These are phyloP conservation scores for Opisthograptis luteolata DNA, from an alignment of 2,888 invertebrate genomes.

Conservation along the genomic window DNA sequence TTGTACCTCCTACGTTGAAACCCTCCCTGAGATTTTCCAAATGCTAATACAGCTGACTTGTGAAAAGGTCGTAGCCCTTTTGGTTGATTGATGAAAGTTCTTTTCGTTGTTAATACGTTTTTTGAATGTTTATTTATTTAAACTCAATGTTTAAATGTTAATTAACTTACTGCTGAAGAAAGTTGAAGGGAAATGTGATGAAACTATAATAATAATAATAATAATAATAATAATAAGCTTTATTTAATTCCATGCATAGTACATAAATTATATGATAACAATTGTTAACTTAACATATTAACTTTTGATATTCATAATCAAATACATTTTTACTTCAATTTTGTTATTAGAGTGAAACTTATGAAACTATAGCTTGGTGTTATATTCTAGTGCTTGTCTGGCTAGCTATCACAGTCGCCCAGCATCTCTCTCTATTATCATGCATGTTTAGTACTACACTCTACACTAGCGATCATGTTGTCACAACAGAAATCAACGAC, in stretches of 20 bases:
- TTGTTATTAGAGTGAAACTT: no score
- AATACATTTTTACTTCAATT: no score
- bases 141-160: conserved; percentile 27
- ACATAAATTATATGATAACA: no score
- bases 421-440: neutral
- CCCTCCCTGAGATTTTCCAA: conserved; percentile 58
- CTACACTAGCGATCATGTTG: neutral
- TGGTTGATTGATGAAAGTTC: conserved; percentile 40
- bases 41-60: conserved; percentile 48
- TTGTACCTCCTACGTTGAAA: conserved; percentile 66
- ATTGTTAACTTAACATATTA: no score
- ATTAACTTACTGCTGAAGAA: conserved; percentile 20
- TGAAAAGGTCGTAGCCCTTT: conserved; percentile 22
- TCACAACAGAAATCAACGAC: neutral
- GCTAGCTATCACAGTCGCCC: no score
- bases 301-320: no score
- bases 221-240: no score
- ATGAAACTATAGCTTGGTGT: no score
- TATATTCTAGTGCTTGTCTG: no score
- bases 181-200: no score
- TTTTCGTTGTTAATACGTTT: conserved; percentile 35
- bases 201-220: no score
- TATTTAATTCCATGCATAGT: no score
- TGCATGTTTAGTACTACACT: neutral
- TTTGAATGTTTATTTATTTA: conserved; percentile 14